A percentile compares a stretch with the other conserved stretches of the same genome.
Conservation (phyloP, 1,140 invertebrate species). For the Scylla paramamosain region DNA sequence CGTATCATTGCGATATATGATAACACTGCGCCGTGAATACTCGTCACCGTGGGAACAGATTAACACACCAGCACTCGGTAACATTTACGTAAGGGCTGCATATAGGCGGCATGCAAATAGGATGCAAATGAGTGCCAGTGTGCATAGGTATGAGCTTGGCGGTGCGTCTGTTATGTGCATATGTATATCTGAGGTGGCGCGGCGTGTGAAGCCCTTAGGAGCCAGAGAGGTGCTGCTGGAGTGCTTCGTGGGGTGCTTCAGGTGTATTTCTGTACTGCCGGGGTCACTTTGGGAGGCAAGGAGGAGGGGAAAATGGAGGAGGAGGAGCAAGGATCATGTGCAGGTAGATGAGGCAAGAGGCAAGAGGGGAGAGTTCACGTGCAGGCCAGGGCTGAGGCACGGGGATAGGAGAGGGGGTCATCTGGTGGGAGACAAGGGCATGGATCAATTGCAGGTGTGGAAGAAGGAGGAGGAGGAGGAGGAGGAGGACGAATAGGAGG, state of each 20-base stretch:
- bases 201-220: background rate
- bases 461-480: background rate
- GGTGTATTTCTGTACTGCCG: too few species aligned
- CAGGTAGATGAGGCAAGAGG: background rate
- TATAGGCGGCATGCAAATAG: background rate
- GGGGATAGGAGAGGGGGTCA: too few species aligned
- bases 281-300: too few species aligned
- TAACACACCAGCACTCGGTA: background rate
- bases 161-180: background rate
- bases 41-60: background rate
- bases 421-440: too few species aligned
- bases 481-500: background rate
- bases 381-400: too few species aligned
- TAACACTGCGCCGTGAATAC: background rate
- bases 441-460: background rate
- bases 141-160: background rate
- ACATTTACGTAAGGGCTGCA: background rate
- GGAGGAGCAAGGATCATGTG: too few species aligned
- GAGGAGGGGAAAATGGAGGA: too few species aligned
- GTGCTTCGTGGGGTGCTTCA: too few species aligned
- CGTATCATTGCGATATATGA: constrained; percentile 16
- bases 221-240: too few species aligned
- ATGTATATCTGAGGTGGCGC: background rate
- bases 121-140: background rate
- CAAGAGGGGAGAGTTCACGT: background rate